Evolutionary conservation across 2,797 vertebrate species (phyloP).

Genomic region (Danio tinwini): DNA sequence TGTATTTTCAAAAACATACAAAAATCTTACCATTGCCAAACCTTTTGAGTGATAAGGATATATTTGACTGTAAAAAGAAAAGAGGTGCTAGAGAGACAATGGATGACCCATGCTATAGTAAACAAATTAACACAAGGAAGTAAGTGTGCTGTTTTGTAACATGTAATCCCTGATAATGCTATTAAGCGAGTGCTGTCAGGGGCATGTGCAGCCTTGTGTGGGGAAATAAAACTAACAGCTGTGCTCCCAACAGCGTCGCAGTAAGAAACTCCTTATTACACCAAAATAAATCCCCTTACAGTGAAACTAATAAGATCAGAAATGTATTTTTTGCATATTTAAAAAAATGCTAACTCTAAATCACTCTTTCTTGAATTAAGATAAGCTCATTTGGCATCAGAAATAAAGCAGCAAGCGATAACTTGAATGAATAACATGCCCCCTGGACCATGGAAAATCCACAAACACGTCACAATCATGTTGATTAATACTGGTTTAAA

Average conservation of each 20-base stretch:
- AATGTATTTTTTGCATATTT: background rate
- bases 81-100: background rate
- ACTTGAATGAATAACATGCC: slow-evolving; percentile 36
- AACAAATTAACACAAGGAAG: slow-evolving; percentile 60
- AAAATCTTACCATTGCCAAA: background rate
- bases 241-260: slow-evolving; percentile 15
- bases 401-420: slow-evolving; percentile 33
- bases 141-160: slow-evolving; percentile 64
- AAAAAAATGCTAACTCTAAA: slow-evolving; percentile 5
- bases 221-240: slow-evolving; percentile 57
- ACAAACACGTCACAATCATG: slow-evolving; percentile 60
- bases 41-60: background rate
- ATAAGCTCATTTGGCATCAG: slow-evolving; percentile 36
- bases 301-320: slow-evolving; percentile 44
- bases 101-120: slow-evolving; percentile 33
- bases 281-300: slow-evolving; percentile 34
- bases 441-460: slow-evolving; percentile 54
- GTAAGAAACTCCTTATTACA: slow-evolving; percentile 15
- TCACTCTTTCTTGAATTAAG: slow-evolving; percentile 43
- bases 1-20: background rate
- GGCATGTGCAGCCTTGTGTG: slow-evolving; percentile 15
- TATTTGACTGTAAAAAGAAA: background rate
- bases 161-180: slow-evolving; percentile 73
- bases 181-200: slow-evolving; percentile 58
- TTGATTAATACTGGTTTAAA: slow-evolving; percentile 60